Conservation (phyloP, 2,888 invertebrate species). For the Xanthia icteritia region DNA sequence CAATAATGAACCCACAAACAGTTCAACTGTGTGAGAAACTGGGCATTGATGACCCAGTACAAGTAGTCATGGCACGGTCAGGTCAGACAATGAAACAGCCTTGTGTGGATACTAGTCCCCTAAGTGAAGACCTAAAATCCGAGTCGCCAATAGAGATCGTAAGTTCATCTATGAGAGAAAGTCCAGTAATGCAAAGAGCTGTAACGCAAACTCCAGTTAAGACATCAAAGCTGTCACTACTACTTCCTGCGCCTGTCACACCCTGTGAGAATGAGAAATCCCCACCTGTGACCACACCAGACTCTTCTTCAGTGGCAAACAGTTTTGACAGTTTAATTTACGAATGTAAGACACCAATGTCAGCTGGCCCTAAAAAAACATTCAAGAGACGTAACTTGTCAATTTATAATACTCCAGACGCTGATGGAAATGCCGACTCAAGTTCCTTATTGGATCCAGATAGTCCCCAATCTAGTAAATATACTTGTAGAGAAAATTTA, state of each 20-base stretch:
- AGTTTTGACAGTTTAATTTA: constrained; percentile 68
- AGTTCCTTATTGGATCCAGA: constrained; percentile 69
- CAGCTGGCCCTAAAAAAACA: constrained; percentile 77
- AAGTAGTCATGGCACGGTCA: constrained; percentile 89
- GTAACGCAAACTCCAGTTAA: constrained; percentile 74
- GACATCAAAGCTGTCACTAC: constrained; percentile 76
- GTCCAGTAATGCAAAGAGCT: constrained; percentile 5
- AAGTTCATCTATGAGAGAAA: constrained; percentile 31
- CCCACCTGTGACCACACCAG: constrained; percentile 66
- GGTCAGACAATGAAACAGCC: constrained; percentile 84
- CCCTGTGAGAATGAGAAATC: constrained; percentile 75
- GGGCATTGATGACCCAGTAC: constrained; percentile 95
- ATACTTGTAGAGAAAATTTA: constrained; percentile 62
- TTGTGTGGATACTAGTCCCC: constrained; percentile 37
- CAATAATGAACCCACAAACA: constrained; percentile 93
- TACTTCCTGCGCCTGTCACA: constrained; percentile 83
- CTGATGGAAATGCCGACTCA: constrained; percentile 75
- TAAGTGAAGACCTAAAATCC: constrained; percentile 1
- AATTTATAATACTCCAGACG: constrained; percentile 81
- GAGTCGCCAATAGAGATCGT: constrained; percentile 1
- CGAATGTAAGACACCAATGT: constrained; percentile 78
- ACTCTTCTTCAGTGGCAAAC: constrained; percentile 71
- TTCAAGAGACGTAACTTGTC: constrained; percentile 87
- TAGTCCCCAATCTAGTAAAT: constrained; percentile 77
- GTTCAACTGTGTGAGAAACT: constrained; percentile 92